Conservation (phyloP, 2,888 invertebrate genomes). For the Athetis lepigone region DNA sequence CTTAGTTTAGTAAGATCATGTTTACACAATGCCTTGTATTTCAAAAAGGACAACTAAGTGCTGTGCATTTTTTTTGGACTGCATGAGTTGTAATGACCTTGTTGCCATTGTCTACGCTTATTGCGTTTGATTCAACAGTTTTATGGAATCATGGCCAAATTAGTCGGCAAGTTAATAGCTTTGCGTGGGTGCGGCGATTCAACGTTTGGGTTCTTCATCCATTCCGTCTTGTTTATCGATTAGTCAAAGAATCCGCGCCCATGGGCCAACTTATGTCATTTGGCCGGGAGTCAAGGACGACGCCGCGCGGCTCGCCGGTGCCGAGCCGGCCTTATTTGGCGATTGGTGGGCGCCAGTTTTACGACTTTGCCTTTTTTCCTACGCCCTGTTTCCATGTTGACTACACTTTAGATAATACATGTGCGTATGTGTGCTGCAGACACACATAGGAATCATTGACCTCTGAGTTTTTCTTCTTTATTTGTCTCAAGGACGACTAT, state of each 20-base stretch:
- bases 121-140: conserved; percentile 68
- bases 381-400: conserved; percentile 84
- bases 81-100: conserved; percentile 52
- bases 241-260: conserved; percentile 88
- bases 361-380: conserved; percentile 89
- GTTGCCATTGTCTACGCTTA: conserved; percentile 55
- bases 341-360: conserved; percentile 90
- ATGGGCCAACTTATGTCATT: conserved; percentile 90
- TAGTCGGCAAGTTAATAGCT: conserved; percentile 80
- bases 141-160: conserved; percentile 82
- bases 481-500: conserved; percentile 73
- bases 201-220: conserved; percentile 80
- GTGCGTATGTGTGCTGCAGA: conserved; percentile 76
- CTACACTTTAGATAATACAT: conserved; percentile 81
- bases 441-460: conserved; percentile 78
- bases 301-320: conserved; percentile 82
- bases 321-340: conserved; percentile 89
- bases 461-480: conserved; percentile 72
- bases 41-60: conserved; percentile 8
- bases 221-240: conserved; percentile 88
- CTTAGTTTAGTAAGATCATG: conserved; percentile 38
- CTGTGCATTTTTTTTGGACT: conserved; percentile 20
- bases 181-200: conserved; percentile 83
- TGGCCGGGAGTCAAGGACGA: conserved; percentile 90
- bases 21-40: conserved; percentile 31